Conservation (phyloP, 2,113 vertebrate species). For the Sapajus apella region DNA sequence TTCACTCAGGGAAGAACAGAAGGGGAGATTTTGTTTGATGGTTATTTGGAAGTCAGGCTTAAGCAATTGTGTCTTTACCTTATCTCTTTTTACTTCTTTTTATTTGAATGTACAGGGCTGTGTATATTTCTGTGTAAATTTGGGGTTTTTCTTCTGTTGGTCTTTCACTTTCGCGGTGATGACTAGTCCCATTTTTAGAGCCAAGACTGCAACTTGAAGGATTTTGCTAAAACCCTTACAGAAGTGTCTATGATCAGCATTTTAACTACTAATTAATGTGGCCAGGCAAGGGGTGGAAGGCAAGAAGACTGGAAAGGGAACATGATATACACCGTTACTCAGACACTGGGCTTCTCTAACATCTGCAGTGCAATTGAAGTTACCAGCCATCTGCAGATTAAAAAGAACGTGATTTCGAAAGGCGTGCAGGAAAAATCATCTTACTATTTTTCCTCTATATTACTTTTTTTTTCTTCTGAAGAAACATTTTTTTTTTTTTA, state of each 20-base stretch:
- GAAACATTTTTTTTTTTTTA: background rate
- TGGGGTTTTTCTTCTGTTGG: background rate
- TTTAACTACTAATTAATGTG: background rate
- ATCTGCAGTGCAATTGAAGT: background rate
- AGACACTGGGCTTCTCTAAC: background rate
- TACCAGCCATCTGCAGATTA: too few species aligned
- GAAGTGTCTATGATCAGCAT: background rate
- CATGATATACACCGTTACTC: accelerated
- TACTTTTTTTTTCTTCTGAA: background rate
- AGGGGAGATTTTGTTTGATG: background rate
- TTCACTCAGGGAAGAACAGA: background rate
- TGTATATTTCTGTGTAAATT: background rate
- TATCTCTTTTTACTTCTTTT: background rate
- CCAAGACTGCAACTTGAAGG: background rate
- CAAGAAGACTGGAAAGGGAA: background rate
- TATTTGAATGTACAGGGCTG: background rate
- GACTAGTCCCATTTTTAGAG: background rate
- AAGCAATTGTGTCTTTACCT: background rate
- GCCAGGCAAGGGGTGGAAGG: background rate
- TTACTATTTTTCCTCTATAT: background rate
- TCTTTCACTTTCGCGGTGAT: background rate
- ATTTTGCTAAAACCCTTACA: background rate
- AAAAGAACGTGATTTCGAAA: background rate
- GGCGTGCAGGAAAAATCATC: background rate
- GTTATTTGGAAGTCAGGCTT: background rate